Conservation (phyloP, 2,888 invertebrate genomes). For the Acrocyrtus sp. region DNA sequence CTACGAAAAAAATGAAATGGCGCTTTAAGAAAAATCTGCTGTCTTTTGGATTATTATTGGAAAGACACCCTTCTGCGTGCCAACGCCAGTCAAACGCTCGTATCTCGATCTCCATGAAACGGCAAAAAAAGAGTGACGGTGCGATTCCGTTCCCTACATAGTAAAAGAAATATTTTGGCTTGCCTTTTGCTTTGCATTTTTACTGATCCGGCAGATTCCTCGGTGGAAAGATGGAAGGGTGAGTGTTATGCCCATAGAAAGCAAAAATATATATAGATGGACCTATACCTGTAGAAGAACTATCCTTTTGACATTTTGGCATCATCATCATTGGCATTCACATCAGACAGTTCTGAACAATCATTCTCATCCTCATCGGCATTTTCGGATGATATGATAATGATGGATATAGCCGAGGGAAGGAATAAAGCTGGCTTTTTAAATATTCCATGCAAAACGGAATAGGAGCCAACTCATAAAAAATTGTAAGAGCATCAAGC, state of each 20-base stretch:
- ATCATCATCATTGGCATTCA: constrained; percentile 35
- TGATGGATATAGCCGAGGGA: too few relatives aligned
- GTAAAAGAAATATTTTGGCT: too few relatives aligned
- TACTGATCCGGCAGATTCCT: background rate
- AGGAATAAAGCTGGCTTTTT: too few relatives aligned
- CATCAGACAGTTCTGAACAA: constrained; percentile 20
- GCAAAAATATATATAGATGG: background rate
- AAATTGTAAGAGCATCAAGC: constrained; percentile 1
- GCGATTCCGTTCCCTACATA: constrained; percentile 5
- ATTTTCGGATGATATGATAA: background rate
- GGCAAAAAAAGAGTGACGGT: constrained; percentile 13
- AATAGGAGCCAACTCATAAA: background rate
- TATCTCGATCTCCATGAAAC: constrained; percentile 7
- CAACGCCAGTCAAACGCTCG: too few relatives aligned
- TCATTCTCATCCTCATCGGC: constrained; percentile 13
- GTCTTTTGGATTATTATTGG: constrained; percentile 6
- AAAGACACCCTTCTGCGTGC: constrained; percentile 28
- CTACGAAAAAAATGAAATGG: background rate
- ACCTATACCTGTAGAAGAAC: background rate
- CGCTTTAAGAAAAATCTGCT: too few relatives aligned
- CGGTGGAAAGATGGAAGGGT: too few relatives aligned
- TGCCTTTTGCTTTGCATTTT: background rate
- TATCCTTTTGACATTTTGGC: constrained; percentile 45
- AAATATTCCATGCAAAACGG: too few relatives aligned
- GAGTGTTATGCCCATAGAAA: too few relatives aligned